A percentile compares a stretch with the other conserved stretches of the same genome.
These are phyloP conservation scores for Trachurus trachurus DNA, from an alignment of 2,797 vertebrate species.

Conservation along the genomic window DNA sequence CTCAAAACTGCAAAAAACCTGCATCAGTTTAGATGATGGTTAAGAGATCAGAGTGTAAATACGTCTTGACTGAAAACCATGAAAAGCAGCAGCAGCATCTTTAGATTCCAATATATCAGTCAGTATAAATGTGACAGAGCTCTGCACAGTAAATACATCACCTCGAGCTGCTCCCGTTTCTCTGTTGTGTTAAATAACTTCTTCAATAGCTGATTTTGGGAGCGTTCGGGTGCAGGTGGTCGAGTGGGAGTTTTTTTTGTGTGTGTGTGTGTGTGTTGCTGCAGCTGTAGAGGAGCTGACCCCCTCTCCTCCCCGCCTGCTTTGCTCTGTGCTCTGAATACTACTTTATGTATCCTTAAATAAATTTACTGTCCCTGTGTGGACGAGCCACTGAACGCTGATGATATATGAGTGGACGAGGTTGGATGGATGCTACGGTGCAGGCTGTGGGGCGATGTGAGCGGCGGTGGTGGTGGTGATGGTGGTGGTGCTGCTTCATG, in stretches of 20 bases:
- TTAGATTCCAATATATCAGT: too few species aligned
- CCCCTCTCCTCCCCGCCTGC: neutral
- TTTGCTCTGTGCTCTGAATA: conserved; percentile 40
- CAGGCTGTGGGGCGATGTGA: too few species aligned
- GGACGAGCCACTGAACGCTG: conserved; percentile 63
- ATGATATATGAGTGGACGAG: conserved; percentile 58
- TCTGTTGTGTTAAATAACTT: neutral
- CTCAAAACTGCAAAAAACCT: too few species aligned
- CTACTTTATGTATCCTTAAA: conserved; percentile 63
- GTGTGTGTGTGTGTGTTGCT: conserved; percentile 12
- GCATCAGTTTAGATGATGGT: too few species aligned
- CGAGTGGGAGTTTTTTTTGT: conserved; percentile 21
- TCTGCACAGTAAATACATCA: neutral
- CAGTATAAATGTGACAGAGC: too few species aligned
- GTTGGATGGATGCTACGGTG: neutral
- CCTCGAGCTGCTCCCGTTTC: neutral
- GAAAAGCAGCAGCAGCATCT: too few species aligned
- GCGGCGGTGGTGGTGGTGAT: too few species aligned
- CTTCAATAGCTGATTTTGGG: conserved; percentile 11
- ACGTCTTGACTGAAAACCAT: too few species aligned
- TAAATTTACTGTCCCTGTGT: conserved; percentile 69
- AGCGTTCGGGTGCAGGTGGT: conserved; percentile 10
- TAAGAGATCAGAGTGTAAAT: too few species aligned
- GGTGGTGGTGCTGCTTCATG: conserved; percentile 22
- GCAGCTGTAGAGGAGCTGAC: conserved; percentile 46